Evolutionary conservation across 2,113 vertebrate species (phyloP), one percentile per base, ranked within the genome.

Genomic region (Eurypyga helias): DNA sequence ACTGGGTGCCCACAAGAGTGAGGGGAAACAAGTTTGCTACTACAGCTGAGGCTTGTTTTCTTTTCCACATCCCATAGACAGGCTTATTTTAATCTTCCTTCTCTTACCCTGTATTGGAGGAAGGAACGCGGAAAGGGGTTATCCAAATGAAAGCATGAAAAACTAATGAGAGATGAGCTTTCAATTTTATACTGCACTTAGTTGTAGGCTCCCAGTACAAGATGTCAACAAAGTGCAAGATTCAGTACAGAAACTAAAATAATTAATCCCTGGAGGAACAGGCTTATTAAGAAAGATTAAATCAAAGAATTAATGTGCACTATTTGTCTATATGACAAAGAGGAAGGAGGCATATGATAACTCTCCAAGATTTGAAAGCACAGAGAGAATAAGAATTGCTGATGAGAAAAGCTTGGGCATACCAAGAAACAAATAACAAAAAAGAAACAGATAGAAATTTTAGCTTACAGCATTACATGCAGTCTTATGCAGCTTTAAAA

Each of bases 221-320:
- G 95, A 97, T 95, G 97, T 97, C 96, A 97, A 97, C 95, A 96
- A 97, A 97, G 92, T 92, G 95, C 96, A 97, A 96, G 83, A 94
- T 91, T 93, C 86, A 95, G 90, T 95, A 95, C 80, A 94, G 78
- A 91, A 97, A 93, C 94, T 36, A 89, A 95, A 97, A 97, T 97
- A 97, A 97, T 97, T 97, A 97, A 96, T 96, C 96, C 97, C 97
- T 87, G 86, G 96, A 97, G 94, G 95, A 97, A 97, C 7, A 84
- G 65, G 81, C 95, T 97, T 96, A 97, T 97, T 97, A 97, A 93
- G 90, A 94, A 92, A 90, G 90, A 97, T 97, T 97, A 97, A 95
- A 97, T 97, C 92, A 97, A 96, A 97, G 94, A 97, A 96, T 83
- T 97, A 94, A 94, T 90, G 88, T 87, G 94, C 52, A 41, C 61